Evolutionary conservation across 2,888 invertebrate species (phyloP).

Genomic region (Stenchaetothrips biformis): DNA sequence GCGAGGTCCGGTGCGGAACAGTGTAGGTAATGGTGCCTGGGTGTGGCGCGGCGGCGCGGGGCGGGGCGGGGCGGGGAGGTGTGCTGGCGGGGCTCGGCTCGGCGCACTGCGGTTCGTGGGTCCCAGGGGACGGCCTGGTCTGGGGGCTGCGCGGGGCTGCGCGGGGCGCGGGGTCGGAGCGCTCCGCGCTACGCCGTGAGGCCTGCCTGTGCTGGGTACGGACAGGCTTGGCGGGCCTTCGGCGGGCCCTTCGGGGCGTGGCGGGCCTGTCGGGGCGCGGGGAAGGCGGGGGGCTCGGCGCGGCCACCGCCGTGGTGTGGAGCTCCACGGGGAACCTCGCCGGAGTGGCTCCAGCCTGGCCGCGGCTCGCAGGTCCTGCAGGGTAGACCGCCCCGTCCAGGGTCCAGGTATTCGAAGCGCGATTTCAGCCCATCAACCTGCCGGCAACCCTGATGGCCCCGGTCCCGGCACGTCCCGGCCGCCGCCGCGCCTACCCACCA

Average conservation of each 20-base stretch:
- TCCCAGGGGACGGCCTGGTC: neutral
- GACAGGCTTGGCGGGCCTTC: neutral
- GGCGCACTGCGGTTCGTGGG: constrained; percentile 45
- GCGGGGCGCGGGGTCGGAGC: neutral
- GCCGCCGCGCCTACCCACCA: no score
- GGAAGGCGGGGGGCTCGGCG: constrained; percentile 23
- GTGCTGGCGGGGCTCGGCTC: constrained; percentile 40
- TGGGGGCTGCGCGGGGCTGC: neutral
- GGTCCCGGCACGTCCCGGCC: no score
- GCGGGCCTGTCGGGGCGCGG: constrained; percentile 25
- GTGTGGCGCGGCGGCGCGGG: constrained; percentile 13
- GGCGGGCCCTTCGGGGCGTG: neutral
- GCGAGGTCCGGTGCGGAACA: no score
- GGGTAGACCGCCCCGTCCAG: no score
- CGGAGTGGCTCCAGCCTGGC: no score
- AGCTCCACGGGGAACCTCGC: no score
- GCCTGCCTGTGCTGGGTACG: neutral
- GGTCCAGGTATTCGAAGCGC: no score
- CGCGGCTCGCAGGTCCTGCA: no score
- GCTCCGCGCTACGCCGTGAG: neutral
- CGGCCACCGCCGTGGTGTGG: neutral
- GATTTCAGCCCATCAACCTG: no score
- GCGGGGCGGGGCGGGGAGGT: constrained; percentile 34
- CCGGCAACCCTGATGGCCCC: no score
- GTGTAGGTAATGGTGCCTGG: neutral